Percentiles rank a stretch among this genome's conserved stretches.
These are phyloP conservation scores for Diacarnus erythraeanus DNA, from an alignment of 37 sponge, comb jelly and placozoan genomes.

Conservation along the genomic window DNA sequence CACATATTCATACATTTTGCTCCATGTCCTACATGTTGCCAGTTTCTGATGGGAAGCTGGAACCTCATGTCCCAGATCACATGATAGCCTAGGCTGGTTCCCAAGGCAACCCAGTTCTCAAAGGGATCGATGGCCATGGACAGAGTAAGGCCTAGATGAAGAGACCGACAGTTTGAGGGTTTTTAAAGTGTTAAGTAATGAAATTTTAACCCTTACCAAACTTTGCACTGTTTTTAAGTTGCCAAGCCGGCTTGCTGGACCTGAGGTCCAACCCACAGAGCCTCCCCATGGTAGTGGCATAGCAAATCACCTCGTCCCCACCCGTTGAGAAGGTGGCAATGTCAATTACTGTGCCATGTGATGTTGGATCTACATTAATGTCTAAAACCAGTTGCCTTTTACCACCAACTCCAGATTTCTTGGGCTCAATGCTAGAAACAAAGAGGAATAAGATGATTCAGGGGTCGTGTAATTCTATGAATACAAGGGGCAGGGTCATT, in stretches of 20 bases:
- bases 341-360: constrained; percentile 65
- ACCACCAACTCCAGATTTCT: constrained; percentile 8
- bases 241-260: constrained; percentile 54
- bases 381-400: constrained; percentile 33
- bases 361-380: constrained; percentile 18
- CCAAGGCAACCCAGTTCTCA: constrained; percentile 84
- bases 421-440: constrained; percentile 16
- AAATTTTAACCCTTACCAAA: constrained; percentile 30
- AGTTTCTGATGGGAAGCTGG: constrained; percentile 85
- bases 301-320: constrained; percentile 58
- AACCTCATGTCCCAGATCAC: constrained; percentile 97
- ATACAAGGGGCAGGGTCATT: too few relatives aligned
- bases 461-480: too few relatives aligned
- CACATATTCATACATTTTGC: background rate
- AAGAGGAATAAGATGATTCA: too few relatives aligned
- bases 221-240: constrained; percentile 61
- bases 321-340: constrained; percentile 51
- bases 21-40: constrained; percentile 68
- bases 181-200: too few relatives aligned
- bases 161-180: background rate
- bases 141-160: constrained; percentile 53
- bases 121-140: constrained; percentile 76
- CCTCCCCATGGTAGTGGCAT: constrained; percentile 63
- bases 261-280: constrained; percentile 78
- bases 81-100: constrained; percentile 81